Evolutionary conservation across 2,113 vertebrate genomes (phyloP).

Genomic region (Centrocercus urophasianus): DNA sequence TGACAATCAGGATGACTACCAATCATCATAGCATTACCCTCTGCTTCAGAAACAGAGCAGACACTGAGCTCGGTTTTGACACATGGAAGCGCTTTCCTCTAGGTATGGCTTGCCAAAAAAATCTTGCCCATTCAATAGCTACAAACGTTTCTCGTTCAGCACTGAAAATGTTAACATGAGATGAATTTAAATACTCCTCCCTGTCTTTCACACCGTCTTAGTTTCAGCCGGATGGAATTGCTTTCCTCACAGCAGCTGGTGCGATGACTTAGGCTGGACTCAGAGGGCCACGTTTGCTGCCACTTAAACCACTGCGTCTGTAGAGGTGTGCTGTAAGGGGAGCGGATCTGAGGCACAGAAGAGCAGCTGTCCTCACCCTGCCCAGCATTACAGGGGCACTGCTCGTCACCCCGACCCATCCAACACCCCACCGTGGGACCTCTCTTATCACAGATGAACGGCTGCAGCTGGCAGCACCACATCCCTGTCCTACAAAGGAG

Average conservation of each 20-base stretch:
- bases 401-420: neutral
- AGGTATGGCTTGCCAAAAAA: neutral
- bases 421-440: rapidly evolving
- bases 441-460: rapidly evolving
- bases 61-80: neutral
- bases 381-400: neutral
- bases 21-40: neutral
- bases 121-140: neutral
- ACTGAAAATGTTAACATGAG: neutral
- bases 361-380: neutral
- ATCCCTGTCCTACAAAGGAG: neutral
- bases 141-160: neutral
- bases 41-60: neutral
- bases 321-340: rapidly evolving
- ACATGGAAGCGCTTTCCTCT: neutral
- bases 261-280: neutral
- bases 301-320: neutral
- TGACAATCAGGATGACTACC: neutral
- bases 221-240: too few relatives aligned
- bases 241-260: too few relatives aligned
- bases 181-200: neutral
- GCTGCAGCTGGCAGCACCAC: neutral
- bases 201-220: neutral
- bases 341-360: neutral
- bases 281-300: neutral